phyloP scores from a whole-genome alignment of 2,797 vertebrate genomes.

The Erpetoichthys calabaricus region DNA sequence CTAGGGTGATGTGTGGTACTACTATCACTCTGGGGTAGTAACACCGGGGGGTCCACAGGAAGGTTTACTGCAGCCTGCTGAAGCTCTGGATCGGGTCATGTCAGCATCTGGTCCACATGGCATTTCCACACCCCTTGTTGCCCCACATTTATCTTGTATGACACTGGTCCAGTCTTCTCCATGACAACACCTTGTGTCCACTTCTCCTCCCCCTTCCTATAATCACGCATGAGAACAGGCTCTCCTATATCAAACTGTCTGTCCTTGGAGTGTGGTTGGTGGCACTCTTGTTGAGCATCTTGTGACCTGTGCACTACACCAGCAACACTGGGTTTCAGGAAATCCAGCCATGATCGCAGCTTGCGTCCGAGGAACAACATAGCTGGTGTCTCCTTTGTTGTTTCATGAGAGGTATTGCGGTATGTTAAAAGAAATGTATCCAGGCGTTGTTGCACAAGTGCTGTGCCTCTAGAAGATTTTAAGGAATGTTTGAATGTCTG shows the following conservation, averaged over 20 bases:
- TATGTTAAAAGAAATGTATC: constrained; percentile 1
- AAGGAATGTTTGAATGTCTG: too few relatives aligned
- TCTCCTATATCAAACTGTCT: too few relatives aligned
- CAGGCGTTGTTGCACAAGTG: neutral
- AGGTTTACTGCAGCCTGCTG: too few relatives aligned
- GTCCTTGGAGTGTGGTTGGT: too few relatives aligned
- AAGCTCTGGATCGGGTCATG: too few relatives aligned
- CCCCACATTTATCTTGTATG: constrained; percentile 10
- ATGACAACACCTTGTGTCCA: constrained; percentile 5
- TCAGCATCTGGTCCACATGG: constrained; percentile 9
- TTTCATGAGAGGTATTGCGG: neutral
- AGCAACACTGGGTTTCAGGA: neutral
- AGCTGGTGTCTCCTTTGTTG: neutral
- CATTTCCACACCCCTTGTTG: constrained; percentile 10
- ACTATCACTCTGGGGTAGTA: too few relatives aligned
- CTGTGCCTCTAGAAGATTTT: too few relatives aligned
- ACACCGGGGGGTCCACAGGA: too few relatives aligned
- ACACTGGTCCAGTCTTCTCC: constrained; percentile 11
- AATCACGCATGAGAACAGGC: neutral
- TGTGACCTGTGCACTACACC: too few relatives aligned
- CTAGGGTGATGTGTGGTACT: too few relatives aligned
- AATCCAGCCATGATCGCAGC: neutral
- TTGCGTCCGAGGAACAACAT: neutral
- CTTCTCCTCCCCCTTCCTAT: constrained; percentile 12
- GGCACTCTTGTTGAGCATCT: too few relatives aligned